Conservation (phyloP, 92 coral and sea anemone genomes). For the Phenganax subtilis region DNA sequence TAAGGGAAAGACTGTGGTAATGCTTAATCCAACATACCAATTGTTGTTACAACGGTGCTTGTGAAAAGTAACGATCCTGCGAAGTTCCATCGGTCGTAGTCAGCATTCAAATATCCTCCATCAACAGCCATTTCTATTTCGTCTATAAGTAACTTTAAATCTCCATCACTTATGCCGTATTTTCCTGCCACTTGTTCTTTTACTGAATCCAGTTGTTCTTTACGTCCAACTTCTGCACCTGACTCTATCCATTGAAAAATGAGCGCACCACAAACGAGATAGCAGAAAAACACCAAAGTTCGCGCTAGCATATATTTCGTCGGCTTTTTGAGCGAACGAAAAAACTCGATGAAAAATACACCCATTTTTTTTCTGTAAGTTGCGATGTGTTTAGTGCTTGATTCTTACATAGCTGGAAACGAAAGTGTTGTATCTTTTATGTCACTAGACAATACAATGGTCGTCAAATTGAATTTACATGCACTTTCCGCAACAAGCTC, state of each 20-base stretch:
- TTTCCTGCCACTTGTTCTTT: slow-evolving; percentile 68
- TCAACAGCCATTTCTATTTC: slow-evolving; percentile 95
- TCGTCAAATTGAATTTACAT: slow-evolving; percentile 5
- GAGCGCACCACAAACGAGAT: slow-evolving; percentile 88
- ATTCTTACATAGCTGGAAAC: slow-evolving; percentile 9
- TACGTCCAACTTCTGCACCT: slow-evolving; percentile 84
- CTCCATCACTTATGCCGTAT: slow-evolving; percentile 86
- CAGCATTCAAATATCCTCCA: slow-evolving; percentile 92
- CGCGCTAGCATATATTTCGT: slow-evolving; percentile 78
- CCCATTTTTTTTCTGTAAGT: slow-evolving; percentile 53
- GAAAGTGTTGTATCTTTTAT: neutral
- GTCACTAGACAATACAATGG: neutral
- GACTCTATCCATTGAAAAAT: slow-evolving; percentile 97
- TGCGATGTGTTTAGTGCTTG: neutral
- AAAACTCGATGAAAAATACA: slow-evolving; percentile 92
- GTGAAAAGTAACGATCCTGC: slow-evolving; percentile 88
- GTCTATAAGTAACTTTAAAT: slow-evolving; percentile 65
- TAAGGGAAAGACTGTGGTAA: neutral
- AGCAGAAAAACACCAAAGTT: slow-evolving; percentile 74
- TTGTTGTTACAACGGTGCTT: slow-evolving; percentile 89
- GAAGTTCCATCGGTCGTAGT: slow-evolving; percentile 88
- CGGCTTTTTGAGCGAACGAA: slow-evolving; percentile 92
- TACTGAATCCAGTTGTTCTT: slow-evolving; percentile 71
- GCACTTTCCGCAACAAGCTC: neutral
- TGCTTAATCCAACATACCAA: slow-evolving; percentile 58